These are phyloP conservation scores for Rousettus madagascariensis DNA, from an alignment of 2,797 vertebrate species.

Conservation along the genomic window DNA sequence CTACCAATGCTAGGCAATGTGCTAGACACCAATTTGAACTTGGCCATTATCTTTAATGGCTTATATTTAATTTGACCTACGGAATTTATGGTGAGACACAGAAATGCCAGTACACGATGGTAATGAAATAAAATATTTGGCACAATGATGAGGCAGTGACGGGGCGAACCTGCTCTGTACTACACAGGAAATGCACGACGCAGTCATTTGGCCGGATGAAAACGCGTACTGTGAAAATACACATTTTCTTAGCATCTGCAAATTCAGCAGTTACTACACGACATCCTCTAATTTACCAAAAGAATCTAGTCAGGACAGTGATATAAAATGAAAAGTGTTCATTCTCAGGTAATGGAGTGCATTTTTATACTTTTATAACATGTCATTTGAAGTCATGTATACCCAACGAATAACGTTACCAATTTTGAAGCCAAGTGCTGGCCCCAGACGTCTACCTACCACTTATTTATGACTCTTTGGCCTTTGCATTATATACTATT, in stretches of 20 bases:
- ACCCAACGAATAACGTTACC: slow-evolving; percentile 47
- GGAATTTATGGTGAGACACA: slow-evolving; percentile 59
- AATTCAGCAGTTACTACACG: slow-evolving; percentile 57
- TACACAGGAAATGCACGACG: slow-evolving; percentile 18
- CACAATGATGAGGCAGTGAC: slow-evolving; percentile 8
- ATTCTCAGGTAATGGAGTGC: slow-evolving; percentile 57
- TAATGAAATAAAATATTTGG: slow-evolving; percentile 56
- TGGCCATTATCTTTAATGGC: slow-evolving; percentile 56
- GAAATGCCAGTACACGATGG: slow-evolving; percentile 40
- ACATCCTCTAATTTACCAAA: slow-evolving; percentile 44
- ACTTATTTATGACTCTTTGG: not conserved
- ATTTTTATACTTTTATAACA: slow-evolving; percentile 73
- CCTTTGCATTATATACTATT: not conserved
- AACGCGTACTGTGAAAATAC: not conserved
- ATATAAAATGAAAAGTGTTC: slow-evolving; percentile 61
- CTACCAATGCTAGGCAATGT: not conserved
- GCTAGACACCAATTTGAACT: not conserved
- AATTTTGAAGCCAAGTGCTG: not conserved
- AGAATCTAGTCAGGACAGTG: slow-evolving; percentile 5
- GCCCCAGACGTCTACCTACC: rapidly evolving
- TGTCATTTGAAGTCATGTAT: slow-evolving; percentile 43
- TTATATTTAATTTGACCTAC: slow-evolving; percentile 63
- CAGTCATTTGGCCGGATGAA: slow-evolving; percentile 24
- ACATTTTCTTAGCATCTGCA: slow-evolving; percentile 59
- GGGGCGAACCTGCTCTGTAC: not conserved